Evolutionary conservation across 2,797 vertebrate species (phyloP).

Genomic region (Epinephelus coioides): DNA sequence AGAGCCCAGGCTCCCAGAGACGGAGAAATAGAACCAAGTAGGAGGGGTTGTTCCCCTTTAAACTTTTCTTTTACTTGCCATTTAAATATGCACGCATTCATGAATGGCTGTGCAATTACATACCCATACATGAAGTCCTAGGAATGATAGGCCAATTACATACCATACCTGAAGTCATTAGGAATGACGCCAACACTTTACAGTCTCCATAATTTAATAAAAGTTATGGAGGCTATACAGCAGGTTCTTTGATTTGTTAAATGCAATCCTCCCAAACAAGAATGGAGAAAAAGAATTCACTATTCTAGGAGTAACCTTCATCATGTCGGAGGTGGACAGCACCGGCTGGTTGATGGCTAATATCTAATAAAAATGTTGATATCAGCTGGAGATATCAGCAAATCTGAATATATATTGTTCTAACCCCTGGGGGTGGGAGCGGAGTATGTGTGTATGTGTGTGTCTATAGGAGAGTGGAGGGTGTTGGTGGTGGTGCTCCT

Average conservation of each 20-base stretch:
- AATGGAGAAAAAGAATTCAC: neutral
- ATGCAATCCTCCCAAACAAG: neutral
- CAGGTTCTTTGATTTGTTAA: neutral
- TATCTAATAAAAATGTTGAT: slow-evolving; percentile 31
- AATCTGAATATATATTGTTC: slow-evolving; percentile 14
- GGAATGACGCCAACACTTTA: neutral
- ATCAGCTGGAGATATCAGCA: neutral
- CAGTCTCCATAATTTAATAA: neutral
- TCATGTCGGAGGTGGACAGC: slow-evolving; percentile 6
- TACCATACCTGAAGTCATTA: neutral
- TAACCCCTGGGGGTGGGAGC: neutral
- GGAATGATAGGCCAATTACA: too few relatives aligned
- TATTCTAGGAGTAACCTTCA: neutral
- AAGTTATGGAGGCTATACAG: neutral
- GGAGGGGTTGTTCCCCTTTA: too few relatives aligned
- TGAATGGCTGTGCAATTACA: neutral
- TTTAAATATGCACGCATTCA: neutral
- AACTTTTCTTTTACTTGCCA: neutral
- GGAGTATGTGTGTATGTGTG: neutral
- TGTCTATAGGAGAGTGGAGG: neutral
- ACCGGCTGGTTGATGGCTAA: neutral
- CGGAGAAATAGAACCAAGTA: too few relatives aligned
- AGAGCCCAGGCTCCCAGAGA: too few relatives aligned
- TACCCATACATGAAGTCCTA: neutral
- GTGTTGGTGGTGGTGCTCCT: neutral